Conservation (phyloP, 2,797 vertebrate species). For the Crenichthys baileyi region DNA sequence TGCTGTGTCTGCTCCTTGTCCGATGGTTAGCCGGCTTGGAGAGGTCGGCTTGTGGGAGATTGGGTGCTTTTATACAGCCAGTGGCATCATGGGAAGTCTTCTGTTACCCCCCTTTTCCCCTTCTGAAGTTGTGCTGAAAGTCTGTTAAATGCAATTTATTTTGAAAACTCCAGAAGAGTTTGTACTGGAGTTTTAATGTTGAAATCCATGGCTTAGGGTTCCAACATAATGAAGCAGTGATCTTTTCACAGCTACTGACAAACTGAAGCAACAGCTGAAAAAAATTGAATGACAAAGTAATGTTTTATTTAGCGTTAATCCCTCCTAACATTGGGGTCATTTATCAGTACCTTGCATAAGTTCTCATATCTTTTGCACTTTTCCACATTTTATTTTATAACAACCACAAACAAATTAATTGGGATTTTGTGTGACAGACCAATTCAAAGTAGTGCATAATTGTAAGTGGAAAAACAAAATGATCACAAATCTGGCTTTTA, state of each 20-base stretch:
- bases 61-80: too few relatives aligned
- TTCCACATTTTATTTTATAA: background rate
- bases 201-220: too few relatives aligned
- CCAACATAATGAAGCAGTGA: background rate
- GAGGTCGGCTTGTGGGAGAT: too few relatives aligned
- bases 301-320: background rate
- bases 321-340: background rate
- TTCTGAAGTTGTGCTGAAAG: too few relatives aligned
- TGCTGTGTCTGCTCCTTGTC: too few relatives aligned
- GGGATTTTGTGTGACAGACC: background rate
- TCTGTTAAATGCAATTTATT: too few relatives aligned
- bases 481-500: background rate
- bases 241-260: conserved; percentile 16
- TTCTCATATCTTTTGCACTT: background rate
- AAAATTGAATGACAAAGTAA: background rate
- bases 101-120: too few relatives aligned
- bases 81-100: too few relatives aligned
- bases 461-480: background rate
- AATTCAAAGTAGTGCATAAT: background rate
- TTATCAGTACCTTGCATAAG: background rate
- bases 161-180: too few relatives aligned
- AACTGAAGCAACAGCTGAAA: background rate
- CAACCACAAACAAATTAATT: background rate
- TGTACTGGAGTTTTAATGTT: too few relatives aligned
- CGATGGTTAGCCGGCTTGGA: too few relatives aligned